phyloP scores from a whole-genome alignment of 1,140 invertebrate species.

The Meloidogyne floridensis region DNA sequence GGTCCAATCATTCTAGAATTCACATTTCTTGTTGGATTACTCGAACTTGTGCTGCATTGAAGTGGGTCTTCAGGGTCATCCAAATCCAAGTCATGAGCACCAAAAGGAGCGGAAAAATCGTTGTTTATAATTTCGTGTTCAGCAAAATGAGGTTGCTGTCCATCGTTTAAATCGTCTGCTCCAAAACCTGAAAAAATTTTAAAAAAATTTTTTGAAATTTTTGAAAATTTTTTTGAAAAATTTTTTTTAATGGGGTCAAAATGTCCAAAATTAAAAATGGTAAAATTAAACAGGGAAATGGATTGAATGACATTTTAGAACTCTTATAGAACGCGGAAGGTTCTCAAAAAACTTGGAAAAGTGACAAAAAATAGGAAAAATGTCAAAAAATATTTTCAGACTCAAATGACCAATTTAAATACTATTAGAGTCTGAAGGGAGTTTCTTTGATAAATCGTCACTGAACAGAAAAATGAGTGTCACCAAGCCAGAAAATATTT shows the following conservation, averaged over 20 bases:
- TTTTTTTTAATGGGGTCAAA: not conserved
- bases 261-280: not conserved
- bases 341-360: too few relatives aligned
- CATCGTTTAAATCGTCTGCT: slow-evolving; percentile 28
- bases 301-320: too few relatives aligned
- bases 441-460: too few relatives aligned
- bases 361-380: too few relatives aligned
- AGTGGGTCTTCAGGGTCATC: slow-evolving; percentile 41
- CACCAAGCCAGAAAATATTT: too few relatives aligned
- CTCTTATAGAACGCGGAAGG: too few relatives aligned
- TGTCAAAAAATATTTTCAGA: too few relatives aligned
- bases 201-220: not conserved
- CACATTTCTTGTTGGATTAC: not conserved
- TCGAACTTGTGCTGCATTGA: slow-evolving; percentile 6
- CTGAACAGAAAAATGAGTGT: too few relatives aligned
- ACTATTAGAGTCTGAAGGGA: too few relatives aligned
- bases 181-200: slow-evolving; percentile 27
- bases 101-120: slow-evolving; percentile 36
- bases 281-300: not conserved
- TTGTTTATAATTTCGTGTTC: slow-evolving; percentile 13
- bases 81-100: slow-evolving; percentile 17
- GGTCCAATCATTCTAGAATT: not conserved
- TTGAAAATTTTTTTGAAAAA: too few relatives aligned
- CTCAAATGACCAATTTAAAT: too few relatives aligned
- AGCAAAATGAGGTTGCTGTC: slow-evolving; percentile 13